These are phyloP conservation scores for Fragum whitleyi DNA, from an alignment of 2,888 invertebrate genomes.

Conservation along the genomic window DNA sequence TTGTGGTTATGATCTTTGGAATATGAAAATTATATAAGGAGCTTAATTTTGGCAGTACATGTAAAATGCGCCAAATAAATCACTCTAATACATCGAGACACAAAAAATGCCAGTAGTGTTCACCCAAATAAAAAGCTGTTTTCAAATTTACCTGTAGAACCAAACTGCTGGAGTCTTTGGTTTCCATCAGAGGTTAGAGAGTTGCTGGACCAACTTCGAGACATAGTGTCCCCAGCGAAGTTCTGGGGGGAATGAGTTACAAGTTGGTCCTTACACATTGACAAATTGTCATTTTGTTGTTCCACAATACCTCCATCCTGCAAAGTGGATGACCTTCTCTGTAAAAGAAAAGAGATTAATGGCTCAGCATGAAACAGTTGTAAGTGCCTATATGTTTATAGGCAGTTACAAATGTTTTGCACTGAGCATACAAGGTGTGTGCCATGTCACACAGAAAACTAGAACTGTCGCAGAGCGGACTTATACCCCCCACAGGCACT, in stretches of 20 bases:
- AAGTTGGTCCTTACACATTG: not conserved
- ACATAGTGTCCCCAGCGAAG: not conserved
- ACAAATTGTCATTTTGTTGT: not conserved
- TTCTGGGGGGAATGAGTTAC: not conserved
- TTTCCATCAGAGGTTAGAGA: not conserved
- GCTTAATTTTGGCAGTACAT: not conserved
- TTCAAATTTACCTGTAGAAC: slow-evolving; percentile 19
- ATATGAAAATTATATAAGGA: not conserved
- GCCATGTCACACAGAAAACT: too few relatives aligned
- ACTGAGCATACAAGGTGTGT: too few relatives aligned
- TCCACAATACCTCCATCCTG: not conserved
- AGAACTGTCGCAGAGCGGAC: too few relatives aligned
- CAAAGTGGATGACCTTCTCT: not conserved
- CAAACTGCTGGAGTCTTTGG: not conserved
- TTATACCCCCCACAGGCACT: too few relatives aligned
- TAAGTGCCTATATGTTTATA: too few relatives aligned
- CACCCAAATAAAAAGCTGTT: too few relatives aligned
- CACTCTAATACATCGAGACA: too few relatives aligned
- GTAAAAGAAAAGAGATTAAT: not conserved
- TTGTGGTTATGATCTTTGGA: not conserved
- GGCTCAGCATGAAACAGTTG: too few relatives aligned
- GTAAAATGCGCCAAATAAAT: not conserved
- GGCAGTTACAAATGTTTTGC: not conserved
- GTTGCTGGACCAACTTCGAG: not conserved
- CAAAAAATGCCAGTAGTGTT: too few relatives aligned